Evolutionary conservation across 2,888 invertebrate genomes (phyloP).

Genomic region (Anthophora plumipes): DNA sequence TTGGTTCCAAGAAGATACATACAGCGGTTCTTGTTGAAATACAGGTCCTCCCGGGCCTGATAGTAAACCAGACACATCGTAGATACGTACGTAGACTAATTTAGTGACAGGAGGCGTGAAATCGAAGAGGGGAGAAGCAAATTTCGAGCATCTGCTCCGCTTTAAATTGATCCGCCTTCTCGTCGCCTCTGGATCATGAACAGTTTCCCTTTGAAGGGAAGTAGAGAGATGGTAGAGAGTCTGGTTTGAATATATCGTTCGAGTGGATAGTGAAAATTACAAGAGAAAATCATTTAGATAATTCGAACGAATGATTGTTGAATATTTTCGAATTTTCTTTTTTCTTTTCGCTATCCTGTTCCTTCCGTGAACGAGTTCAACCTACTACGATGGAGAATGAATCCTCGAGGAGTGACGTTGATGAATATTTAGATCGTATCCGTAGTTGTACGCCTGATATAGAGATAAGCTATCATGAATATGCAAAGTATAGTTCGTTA

Average conservation of each 20-base stretch:
- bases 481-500: neutral
- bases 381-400: too few species aligned
- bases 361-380: too few species aligned
- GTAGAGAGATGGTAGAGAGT: too few species aligned
- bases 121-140: slow-evolving; percentile 10
- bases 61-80: slow-evolving; percentile 32
- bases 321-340: too few species aligned
- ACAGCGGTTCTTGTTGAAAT: slow-evolving; percentile 59
- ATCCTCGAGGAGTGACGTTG: too few species aligned
- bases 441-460: neutral
- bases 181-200: slow-evolving; percentile 8
- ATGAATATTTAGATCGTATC: too few species aligned
- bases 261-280: neutral
- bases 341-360: too few species aligned
- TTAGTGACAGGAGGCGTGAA: slow-evolving; percentile 23
- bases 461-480: neutral
- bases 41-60: slow-evolving; percentile 36
- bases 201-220: neutral
- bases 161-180: slow-evolving; percentile 34
- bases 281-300: too few species aligned
- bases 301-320: too few species aligned
- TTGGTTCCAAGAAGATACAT: too few species aligned
- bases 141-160: slow-evolving; percentile 25
- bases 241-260: neutral
- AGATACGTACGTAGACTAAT: slow-evolving; percentile 37